Conservation (phyloP, 2,113 vertebrate species). For the Seriola rivoliana region DNA sequence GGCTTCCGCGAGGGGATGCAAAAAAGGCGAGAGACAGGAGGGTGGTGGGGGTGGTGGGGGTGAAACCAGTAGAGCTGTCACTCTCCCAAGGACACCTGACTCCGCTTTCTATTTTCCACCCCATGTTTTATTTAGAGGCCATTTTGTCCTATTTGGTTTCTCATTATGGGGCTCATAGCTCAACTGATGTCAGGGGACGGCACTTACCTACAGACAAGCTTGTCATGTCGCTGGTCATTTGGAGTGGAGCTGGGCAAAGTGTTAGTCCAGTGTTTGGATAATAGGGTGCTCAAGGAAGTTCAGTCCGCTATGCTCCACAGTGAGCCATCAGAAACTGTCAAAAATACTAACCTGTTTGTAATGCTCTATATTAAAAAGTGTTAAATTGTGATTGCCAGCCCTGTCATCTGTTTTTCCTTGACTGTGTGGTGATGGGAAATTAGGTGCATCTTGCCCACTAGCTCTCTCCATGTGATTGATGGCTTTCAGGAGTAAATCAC, state of each 20-base stretch:
- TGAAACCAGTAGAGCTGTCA: conserved; percentile 67
- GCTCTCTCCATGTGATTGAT: conserved; percentile 73
- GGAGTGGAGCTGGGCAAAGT: conserved; percentile 23
- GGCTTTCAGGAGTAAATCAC: conserved; percentile 82
- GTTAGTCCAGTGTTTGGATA: conserved; percentile 31
- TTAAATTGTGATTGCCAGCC: conserved; percentile 32
- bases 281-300: conserved; percentile 45
- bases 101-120: conserved; percentile 74
- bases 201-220: conserved; percentile 26
- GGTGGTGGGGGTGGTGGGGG: background rate
- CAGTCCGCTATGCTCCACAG: background rate
- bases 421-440: conserved; percentile 62
- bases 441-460: conserved; percentile 68
- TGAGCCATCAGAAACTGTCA: conserved; percentile 13
- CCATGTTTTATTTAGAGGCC: conserved; percentile 83
- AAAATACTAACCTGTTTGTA: conserved; percentile 9
- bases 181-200: conserved; percentile 61
- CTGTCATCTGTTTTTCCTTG: conserved; percentile 39
- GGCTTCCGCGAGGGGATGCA: conserved; percentile 83
- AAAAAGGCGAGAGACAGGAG: conserved; percentile 59
- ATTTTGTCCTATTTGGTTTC: conserved; percentile 79
- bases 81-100: conserved; percentile 80
- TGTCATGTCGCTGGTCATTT: conserved; percentile 53
- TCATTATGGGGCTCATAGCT: conserved; percentile 74
- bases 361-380: conserved; percentile 18